A percentile compares a stretch with the other conserved stretches of the same genome.
Evolutionary conservation across 2,888 invertebrate genomes (phyloP).

Genomic region (Synanthedon andrenaeformis): DNA sequence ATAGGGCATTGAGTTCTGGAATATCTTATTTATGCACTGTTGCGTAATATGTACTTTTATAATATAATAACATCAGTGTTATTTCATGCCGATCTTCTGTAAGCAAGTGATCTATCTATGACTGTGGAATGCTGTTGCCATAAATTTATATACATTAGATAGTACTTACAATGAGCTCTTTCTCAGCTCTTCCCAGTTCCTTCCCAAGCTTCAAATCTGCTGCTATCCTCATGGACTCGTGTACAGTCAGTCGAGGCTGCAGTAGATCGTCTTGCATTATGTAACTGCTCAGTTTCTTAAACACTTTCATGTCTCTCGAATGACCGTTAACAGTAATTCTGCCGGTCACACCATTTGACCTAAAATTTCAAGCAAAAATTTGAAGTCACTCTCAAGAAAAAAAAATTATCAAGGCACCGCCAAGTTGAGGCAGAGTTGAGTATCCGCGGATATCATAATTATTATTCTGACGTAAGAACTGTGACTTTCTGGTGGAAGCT

Average conservation of each 20-base stretch:
- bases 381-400: neutral
- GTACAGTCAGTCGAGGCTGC: constrained; percentile 78
- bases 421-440: too few species aligned
- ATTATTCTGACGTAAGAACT: too few species aligned
- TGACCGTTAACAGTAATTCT: constrained; percentile 77
- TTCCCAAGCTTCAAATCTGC: constrained; percentile 79
- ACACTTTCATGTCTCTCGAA: constrained; percentile 74
- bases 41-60: too few species aligned
- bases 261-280: constrained; percentile 85
- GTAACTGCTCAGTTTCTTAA: constrained; percentile 82
- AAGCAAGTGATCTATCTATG: too few species aligned
- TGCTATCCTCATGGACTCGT: constrained; percentile 80
- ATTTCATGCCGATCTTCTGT: too few species aligned
- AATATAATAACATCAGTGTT: too few species aligned
- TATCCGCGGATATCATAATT: too few species aligned
- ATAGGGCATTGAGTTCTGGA: too few species aligned
- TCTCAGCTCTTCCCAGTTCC: constrained; percentile 68
- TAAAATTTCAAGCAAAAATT: constrained; percentile 16
- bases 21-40: too few species aligned
- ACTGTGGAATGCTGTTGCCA: too few species aligned
- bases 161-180: constrained; percentile 72
- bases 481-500: too few species aligned
- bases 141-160: neutral
- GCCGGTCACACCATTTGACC: constrained; percentile 74
- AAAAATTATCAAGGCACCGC: neutral